Evolutionary conservation across 2,113 vertebrate genomes (phyloP).

Genomic region (Caracal caracal): DNA sequence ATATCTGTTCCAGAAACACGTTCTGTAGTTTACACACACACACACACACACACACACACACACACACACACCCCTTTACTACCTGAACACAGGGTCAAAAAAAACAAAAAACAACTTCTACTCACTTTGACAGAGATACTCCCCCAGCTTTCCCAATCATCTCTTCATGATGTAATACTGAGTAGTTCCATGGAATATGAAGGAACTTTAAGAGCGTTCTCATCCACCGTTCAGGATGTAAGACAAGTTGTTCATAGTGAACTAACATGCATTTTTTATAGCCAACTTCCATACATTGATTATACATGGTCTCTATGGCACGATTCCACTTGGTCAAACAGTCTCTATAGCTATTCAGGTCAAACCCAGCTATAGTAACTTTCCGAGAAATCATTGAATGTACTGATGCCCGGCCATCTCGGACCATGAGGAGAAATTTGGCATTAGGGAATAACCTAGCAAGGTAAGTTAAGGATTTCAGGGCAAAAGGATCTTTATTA

Average conservation of each 20-base stretch:
- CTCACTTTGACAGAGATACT: constrained; percentile 98
- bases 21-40: background rate
- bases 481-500: constrained; percentile 98
- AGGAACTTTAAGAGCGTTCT: constrained; percentile 95
- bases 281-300: constrained; percentile 95
- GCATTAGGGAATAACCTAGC: constrained; percentile 97
- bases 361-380: constrained; percentile 97
- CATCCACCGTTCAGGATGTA: constrained; percentile 98
- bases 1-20: background rate
- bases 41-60: background rate
- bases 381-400: constrained; percentile 99
- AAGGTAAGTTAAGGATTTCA: constrained; percentile 96
- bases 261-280: constrained; percentile 92
- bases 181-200: constrained; percentile 93
- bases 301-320: constrained; percentile 98
- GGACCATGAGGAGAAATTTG: constrained; percentile 97
- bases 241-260: constrained; percentile 95
- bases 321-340: constrained; percentile 99
- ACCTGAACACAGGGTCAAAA: background rate
- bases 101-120: constrained; percentile 66
- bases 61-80: background rate
- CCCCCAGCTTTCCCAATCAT: constrained; percentile 98
- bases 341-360: constrained; percentile 97
- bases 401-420: constrained; percentile 95
- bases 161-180: constrained; percentile 96